Percentiles rank a stretch among this genome's conserved stretches.
These are phyloP conservation scores for Dicrurus megarhynchus DNA, from an alignment of 2,113 vertebrate species.

Conservation along the genomic window DNA sequence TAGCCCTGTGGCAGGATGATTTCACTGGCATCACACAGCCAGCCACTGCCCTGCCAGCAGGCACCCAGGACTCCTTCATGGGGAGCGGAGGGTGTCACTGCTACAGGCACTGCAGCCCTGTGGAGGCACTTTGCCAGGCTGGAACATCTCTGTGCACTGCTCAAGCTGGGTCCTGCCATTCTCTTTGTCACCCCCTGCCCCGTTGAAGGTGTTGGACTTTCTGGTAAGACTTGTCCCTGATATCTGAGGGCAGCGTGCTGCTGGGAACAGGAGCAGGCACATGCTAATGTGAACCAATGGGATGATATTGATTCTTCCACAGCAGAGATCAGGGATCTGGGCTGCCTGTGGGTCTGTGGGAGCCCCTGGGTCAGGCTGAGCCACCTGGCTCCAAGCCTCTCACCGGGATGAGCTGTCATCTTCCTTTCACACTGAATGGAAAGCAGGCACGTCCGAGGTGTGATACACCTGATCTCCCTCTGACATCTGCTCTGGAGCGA, in stretches of 20 bases:
- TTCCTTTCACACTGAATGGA: background rate
- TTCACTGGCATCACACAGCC: background rate
- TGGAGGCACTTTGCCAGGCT: background rate
- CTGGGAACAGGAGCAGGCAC: background rate
- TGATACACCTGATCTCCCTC: background rate
- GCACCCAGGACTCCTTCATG: fast-evolving
- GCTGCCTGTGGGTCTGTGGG: fast-evolving
- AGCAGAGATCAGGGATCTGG: background rate
- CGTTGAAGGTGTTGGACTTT: background rate
- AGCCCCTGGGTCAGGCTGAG: background rate
- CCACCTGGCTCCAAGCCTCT: background rate
- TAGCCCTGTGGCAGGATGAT: background rate
- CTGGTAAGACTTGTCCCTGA: background rate
- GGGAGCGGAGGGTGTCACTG: background rate
- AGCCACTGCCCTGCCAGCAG: background rate
- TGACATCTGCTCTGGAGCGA: slow-evolving; percentile 35
- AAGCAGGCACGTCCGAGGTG: background rate
- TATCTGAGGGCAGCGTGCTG: background rate
- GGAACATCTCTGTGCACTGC: background rate
- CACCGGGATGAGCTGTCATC: background rate
- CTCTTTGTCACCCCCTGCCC: background rate
- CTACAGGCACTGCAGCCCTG: background rate
- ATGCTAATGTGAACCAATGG: fast-evolving
- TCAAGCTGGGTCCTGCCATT: background rate
- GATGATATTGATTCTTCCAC: background rate